phyloP scores from a whole-genome alignment of 2,113 vertebrate species.

The Mesembrinibis cayennensis region DNA sequence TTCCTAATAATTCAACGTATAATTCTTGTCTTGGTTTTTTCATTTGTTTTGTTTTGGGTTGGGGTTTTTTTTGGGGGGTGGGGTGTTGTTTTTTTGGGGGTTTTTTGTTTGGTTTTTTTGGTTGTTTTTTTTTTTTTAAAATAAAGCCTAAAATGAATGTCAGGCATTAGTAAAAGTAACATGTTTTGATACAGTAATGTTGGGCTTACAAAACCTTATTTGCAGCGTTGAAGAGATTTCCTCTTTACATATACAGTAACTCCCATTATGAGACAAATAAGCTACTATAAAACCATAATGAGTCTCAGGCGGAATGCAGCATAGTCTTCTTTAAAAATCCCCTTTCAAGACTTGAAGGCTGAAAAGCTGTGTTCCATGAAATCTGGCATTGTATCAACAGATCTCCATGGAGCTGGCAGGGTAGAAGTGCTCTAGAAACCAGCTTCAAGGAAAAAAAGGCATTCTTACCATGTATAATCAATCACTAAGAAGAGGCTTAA shows the following conservation, averaged over 20 bases:
- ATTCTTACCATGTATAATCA: background rate
- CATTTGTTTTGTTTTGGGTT: background rate
- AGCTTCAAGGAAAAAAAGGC: background rate
- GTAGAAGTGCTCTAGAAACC: slow-evolving; percentile 16
- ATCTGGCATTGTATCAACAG: slow-evolving; percentile 29
- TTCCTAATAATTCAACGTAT: background rate
- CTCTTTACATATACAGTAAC: background rate
- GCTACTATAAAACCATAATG: slow-evolving; percentile 16
- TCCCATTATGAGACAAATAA: slow-evolving; percentile 18
- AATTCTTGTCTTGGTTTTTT: background rate
- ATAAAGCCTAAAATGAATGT: background rate
- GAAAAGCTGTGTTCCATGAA: slow-evolving; percentile 34
- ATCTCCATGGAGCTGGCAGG: slow-evolving; percentile 49
- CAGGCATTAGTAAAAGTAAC: background rate
- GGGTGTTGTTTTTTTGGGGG: no score
- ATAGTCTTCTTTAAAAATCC: background rate
- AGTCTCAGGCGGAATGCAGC: background rate
- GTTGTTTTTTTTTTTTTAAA: background rate
- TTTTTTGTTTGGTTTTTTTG: no score
- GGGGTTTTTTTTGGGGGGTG: no score
- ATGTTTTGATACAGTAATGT: background rate
- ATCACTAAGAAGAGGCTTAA: background rate
- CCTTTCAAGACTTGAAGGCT: slow-evolving; percentile 14
- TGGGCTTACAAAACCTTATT: background rate
- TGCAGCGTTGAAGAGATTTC: background rate